Conservation (phyloP, 2,888 invertebrate genomes). For the Pilophorus perplexus region DNA sequence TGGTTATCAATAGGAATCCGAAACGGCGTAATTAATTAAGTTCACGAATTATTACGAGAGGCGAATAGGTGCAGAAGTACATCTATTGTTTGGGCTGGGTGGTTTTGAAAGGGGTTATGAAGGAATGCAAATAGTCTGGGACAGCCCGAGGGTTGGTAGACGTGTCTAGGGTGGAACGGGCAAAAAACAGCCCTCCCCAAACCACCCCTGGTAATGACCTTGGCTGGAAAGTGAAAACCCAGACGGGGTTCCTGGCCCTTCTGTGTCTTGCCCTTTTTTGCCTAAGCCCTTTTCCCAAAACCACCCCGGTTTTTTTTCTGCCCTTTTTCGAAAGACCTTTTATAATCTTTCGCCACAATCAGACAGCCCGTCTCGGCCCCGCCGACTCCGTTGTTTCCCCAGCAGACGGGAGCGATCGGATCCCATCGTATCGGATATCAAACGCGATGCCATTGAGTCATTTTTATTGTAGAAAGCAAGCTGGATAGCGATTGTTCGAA, state of each 20-base stretch:
- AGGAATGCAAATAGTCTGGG: conserved; percentile 35
- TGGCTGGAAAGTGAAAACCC: conserved; percentile 39
- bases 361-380: conserved; percentile 31
- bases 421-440: conserved; percentile 15
- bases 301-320: conserved; percentile 8
- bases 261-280: conserved; percentile 19
- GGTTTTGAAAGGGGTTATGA: conserved; percentile 17
- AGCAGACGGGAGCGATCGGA: not conserved
- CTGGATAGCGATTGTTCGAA: not conserved
- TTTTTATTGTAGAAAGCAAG: not conserved
- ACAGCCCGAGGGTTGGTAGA: conserved; percentile 19
- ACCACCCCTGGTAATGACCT: conserved; percentile 31
- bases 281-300: conserved; percentile 28
- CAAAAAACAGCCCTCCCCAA: conserved; percentile 20
- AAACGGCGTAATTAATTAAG: not conserved
- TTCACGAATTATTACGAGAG: too few species aligned
- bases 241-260: conserved; percentile 15
- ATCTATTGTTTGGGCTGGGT: conserved; percentile 7
- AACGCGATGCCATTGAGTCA: too few species aligned
- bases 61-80: not conserved
- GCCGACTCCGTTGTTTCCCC: not conserved
- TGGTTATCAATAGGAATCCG: too few species aligned
- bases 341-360: conserved; percentile 36
- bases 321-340: not conserved
- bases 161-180: conserved; percentile 21